These are phyloP conservation scores for Neodiprion virginianus DNA, from an alignment of 1,140 invertebrate genomes.

Conservation along the genomic window DNA sequence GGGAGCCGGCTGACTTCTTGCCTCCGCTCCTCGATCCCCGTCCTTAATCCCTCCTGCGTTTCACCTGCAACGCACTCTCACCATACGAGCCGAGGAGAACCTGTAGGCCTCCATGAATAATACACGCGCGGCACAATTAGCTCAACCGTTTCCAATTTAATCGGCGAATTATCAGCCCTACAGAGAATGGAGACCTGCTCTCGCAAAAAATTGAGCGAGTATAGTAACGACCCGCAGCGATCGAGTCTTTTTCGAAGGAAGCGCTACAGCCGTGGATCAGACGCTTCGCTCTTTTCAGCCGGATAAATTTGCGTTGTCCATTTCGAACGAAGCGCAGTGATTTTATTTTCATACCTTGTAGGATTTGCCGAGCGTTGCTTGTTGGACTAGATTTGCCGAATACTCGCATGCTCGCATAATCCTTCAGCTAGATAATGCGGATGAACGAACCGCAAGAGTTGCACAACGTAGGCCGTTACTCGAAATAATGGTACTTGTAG, in stretches of 20 bases:
- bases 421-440: too few species aligned
- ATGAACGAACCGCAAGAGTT: too few species aligned
- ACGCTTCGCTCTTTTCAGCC: background rate
- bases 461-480: too few species aligned
- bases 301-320: too few species aligned
- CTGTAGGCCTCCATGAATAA: conserved; percentile 49
- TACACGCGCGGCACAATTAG: conserved; percentile 58
- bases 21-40: background rate
- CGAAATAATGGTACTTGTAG: too few species aligned
- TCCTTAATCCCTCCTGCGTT: background rate
- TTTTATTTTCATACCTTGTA: background rate
- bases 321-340: background rate
- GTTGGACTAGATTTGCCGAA: too few species aligned
- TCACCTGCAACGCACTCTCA: too few species aligned
- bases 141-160: conserved; percentile 59
- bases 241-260: background rate
- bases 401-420: too few species aligned
- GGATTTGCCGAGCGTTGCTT: too few species aligned
- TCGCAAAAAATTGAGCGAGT: background rate
- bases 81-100: background rate
- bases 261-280: background rate
- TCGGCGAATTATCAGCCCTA: conserved; percentile 61
- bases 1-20: background rate
- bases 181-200: conserved; percentile 41
- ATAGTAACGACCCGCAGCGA: background rate